Percentiles rank a stretch among this genome's conserved stretches.
Evolutionary conservation across 2,888 invertebrate genomes (phyloP).

Genomic region (Lepidocyrtoides sp.): DNA sequence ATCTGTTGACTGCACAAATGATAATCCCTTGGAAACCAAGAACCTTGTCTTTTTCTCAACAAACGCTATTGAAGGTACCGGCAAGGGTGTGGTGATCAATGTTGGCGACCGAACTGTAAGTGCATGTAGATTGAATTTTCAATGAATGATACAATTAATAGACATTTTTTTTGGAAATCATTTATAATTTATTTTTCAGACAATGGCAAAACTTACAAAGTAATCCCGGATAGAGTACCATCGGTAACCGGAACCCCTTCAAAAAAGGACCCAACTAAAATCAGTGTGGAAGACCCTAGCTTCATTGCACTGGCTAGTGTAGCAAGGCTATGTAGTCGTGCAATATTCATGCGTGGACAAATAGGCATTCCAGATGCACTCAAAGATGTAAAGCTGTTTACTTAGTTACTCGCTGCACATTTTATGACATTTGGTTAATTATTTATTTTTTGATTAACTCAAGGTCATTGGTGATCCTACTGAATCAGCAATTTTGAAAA

Average conservation of each 20-base stretch:
- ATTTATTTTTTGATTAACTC: too few relatives aligned
- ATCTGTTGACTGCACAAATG: conserved; percentile 86
- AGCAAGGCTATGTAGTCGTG: conserved; percentile 87
- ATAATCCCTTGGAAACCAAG: conserved; percentile 87
- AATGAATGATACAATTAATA: conserved; percentile 85
- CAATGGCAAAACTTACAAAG: conserved; percentile 58
- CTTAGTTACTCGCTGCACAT: too few relatives aligned
- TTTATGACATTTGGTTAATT: too few relatives aligned
- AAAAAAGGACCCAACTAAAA: not conserved
- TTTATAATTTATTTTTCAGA: too few relatives aligned
- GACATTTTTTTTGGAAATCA: too few relatives aligned
- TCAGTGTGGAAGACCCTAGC: conserved; percentile 62
- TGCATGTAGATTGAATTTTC: conserved; percentile 33
- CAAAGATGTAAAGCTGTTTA: too few relatives aligned
- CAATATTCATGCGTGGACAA: conserved; percentile 88
- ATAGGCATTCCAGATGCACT: conserved; percentile 86
- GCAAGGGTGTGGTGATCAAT: conserved; percentile 77
- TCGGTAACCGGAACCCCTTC: not conserved
- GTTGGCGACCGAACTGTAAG: conserved; percentile 67
- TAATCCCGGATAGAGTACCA: conserved; percentile 34
- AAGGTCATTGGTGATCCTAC: conserved; percentile 90
- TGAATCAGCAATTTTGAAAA: conserved; percentile 90
- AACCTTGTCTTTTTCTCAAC: conserved; percentile 86
- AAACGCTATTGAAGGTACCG: conserved; percentile 86
- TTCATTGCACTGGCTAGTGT: conserved; percentile 71